Conservation (phyloP, 2,113 vertebrate genomes). For the Marcusenius ussheri region DNA sequence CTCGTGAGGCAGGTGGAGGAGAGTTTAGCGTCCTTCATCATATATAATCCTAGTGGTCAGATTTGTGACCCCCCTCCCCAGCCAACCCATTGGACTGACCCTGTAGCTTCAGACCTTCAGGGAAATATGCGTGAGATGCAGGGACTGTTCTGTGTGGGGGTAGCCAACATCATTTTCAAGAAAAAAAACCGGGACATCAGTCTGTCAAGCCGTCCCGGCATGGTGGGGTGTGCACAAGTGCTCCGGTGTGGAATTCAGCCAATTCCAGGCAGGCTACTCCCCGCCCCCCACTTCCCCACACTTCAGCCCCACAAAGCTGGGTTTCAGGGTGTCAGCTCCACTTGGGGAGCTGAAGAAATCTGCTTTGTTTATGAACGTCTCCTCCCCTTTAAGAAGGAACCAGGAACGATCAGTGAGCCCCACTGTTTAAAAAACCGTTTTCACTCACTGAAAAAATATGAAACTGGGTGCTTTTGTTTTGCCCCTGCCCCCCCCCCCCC, state of each 20-base stretch:
- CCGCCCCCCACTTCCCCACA: not conserved
- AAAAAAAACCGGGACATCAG: not conserved
- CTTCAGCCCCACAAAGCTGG: constrained; percentile 2
- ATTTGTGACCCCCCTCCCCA: not conserved
- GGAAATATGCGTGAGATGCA: not conserved
- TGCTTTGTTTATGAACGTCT: not conserved
- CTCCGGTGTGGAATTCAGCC: not conserved
- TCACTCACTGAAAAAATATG: not conserved
- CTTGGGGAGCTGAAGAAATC: constrained; percentile 7
- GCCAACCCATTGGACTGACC: not conserved
- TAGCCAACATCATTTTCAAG: not conserved
- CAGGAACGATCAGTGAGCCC: not conserved
- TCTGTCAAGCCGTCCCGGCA: not conserved
- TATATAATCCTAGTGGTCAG: not conserved
- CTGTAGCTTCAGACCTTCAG: not conserved
- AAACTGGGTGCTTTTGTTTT: not conserved
- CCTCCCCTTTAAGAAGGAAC: not conserved
- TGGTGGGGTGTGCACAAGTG: not conserved
- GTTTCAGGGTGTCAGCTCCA: not conserved
- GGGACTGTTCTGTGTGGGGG: not conserved
- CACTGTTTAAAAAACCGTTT: not conserved
- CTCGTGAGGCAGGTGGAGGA: not conserved
- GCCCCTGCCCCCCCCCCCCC: not conserved
- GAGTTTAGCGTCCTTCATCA: not conserved
- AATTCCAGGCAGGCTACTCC: not conserved